Base-by-base conservation (phyloP, 2,113 vertebrate species). In the Phaethornis superciliosus region DNA sequence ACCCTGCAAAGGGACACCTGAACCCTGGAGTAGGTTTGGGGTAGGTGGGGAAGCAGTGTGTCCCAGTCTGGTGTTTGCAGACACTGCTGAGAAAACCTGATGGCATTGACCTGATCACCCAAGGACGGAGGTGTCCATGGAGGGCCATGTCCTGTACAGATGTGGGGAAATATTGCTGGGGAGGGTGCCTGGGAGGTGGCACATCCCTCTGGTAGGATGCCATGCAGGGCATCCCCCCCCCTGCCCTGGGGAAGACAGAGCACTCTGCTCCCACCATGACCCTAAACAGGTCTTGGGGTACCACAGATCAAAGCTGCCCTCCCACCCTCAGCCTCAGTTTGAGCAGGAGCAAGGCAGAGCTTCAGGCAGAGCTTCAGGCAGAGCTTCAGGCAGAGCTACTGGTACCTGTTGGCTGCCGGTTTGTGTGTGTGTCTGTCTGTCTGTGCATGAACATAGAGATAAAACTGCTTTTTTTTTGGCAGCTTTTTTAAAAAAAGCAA, bases 241-340 rank as follows among this genome's bases (percentile, higher is more conserved):
- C 62, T 71, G 47, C 58, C 56, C 7, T 15, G 24, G 47, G 63
- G 16, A 42, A 58, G 33, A 16, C 0, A 0, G 42, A 56, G 15
- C 3, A 2, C 49, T 86, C 58, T 58, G 68, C 52, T 80, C 68
- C 33, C 0, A 0, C 81, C 65, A 28, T 0, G 0, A 32, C 20
- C 19, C 7, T 49, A 22, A 21, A 8, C 28, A 28, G 30, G 20
- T 49, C 1, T 8, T 2, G 5, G 35, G 18, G 23, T 71, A 42
- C 47, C n/a, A 8, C 17, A 32, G 35, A 28, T 37, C 3, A 44
- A 64, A 33, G 51, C 28, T 1, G 4, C 32, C 59, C 69, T 22
- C 55, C 49, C 59, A 49, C 10, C 40, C 28, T 30, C 52, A 49
- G 42, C 28, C 20, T 6, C 1, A 4, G 19, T 12, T 18, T 7